phyloP scores from a whole-genome alignment of 2,797 vertebrate genomes.

The Spinibarbus caldwelli region DNA sequence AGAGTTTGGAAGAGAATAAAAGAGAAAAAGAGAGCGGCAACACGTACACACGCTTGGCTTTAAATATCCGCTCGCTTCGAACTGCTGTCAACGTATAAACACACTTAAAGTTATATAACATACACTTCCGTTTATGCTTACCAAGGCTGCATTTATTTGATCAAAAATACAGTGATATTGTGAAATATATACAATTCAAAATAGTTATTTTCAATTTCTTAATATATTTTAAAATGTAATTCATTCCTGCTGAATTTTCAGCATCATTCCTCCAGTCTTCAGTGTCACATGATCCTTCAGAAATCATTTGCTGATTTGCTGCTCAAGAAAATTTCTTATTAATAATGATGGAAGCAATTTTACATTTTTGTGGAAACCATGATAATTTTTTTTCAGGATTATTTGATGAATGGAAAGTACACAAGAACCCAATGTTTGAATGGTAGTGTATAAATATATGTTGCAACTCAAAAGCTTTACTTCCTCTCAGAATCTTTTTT shows the following conservation, averaged over 20 bases:
- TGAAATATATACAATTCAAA: neutral
- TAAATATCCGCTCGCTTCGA: neutral
- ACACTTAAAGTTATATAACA: slow-evolving; percentile 7
- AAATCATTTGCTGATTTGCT: neutral
- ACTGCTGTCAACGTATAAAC: neutral
- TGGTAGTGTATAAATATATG: neutral
- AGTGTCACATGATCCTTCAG: neutral
- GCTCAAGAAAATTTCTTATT: neutral
- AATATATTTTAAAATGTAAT: neutral
- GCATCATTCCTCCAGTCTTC: neutral
- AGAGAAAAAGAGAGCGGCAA: slow-evolving; percentile 12
- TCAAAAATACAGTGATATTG: neutral
- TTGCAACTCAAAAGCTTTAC: neutral
- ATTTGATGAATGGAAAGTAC: neutral
- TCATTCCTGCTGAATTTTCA: neutral
- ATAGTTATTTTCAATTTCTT: neutral
- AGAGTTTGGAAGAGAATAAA: neutral
- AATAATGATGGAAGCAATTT: neutral
- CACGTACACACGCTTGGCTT: slow-evolving; percentile 5
- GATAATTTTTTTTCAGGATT: neutral
- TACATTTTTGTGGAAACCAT: neutral
- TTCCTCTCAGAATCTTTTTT: slow-evolving; percentile 40
- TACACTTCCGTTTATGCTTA: neutral
- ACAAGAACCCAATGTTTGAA: neutral
- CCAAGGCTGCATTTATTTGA: neutral